Evolutionary conservation across 2,113 vertebrate species (phyloP).

Genomic region (Colius striatus): DNA sequence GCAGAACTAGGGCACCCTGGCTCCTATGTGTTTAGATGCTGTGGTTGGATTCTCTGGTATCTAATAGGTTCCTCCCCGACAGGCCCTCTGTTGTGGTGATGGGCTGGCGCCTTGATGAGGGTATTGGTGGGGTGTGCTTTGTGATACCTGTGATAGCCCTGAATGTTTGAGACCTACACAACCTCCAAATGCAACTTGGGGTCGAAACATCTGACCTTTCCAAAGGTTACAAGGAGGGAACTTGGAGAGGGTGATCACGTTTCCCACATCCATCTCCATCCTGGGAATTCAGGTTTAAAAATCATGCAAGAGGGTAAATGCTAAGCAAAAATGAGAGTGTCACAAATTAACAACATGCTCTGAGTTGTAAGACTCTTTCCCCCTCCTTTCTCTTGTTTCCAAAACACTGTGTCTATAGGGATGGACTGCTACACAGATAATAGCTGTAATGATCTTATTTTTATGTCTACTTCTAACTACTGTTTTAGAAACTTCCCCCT

Average conservation of each 20-base stretch:
- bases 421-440: neutral
- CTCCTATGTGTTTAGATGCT: neutral
- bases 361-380: neutral
- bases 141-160: neutral
- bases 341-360: neutral
- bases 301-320: neutral
- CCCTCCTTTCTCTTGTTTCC: neutral
- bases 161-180: neutral
- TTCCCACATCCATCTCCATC: neutral
- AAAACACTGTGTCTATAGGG: neutral
- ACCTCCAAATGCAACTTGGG: neutral
- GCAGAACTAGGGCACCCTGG: constrained; percentile 59
- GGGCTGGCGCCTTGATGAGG: neutral
- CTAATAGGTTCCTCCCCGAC: neutral
- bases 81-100: neutral
- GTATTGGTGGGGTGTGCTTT: neutral
- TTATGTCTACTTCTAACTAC: neutral
- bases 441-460: neutral
- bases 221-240: neutral
- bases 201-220: neutral
- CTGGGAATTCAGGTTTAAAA: neutral
- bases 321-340: neutral
- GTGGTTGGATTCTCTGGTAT: neutral
- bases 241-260: neutral
- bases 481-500: neutral